Base-by-base conservation (phyloP, 2,797 vertebrate species). In the Hypotaenidia okinawae region DNA sequence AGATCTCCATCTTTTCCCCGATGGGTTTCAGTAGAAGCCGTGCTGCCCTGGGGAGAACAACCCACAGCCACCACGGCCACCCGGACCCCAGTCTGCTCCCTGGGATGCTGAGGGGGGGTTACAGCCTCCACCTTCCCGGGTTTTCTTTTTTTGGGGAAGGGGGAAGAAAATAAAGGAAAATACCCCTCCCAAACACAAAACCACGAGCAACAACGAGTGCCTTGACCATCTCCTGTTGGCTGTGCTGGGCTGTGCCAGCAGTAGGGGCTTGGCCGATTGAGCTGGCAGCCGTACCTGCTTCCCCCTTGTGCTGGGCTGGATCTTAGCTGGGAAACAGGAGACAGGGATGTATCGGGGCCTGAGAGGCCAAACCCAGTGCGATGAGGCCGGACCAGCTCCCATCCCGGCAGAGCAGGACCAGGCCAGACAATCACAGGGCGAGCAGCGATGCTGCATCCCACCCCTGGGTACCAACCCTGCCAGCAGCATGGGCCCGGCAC, bases 181-280 rank as follows among this genome's bases (percentile, higher is more conserved):
- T 16, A 52, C 47, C 47, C 43, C 43, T 43, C 43, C 25, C 51
- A 55, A 32, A 30, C 66, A 74, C 64, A 86, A 82, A 95, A 59
- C 74, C 86, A 91, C 0, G 6, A 95, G 93, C 87, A 95, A 93
- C 90, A 89, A 91, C 15, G 95, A 96, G 95, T 96, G 96, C 96
- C 96, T 96, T 96, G 91, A 93, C 90, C 87, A 90, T 52, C 83
- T 66, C 78, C 87, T 63, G 66, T 69, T 0, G 1, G 93, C 24
- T 4, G 33, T 0, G 2, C 76, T 4, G 10, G 81, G 79, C 89
- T 61, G 54, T 24, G 58, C 73, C 22, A 0, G 1, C 90, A 0
- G 72, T 32, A 11, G 61, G 41, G 62, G 51, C 16, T 52, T 17
- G 13, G 84, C 81, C 0, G 5, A 45, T n/a, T 57, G 16, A 10